Conservation (phyloP, 2,888 invertebrate genomes). For the Apocheima hispidaria region DNA sequence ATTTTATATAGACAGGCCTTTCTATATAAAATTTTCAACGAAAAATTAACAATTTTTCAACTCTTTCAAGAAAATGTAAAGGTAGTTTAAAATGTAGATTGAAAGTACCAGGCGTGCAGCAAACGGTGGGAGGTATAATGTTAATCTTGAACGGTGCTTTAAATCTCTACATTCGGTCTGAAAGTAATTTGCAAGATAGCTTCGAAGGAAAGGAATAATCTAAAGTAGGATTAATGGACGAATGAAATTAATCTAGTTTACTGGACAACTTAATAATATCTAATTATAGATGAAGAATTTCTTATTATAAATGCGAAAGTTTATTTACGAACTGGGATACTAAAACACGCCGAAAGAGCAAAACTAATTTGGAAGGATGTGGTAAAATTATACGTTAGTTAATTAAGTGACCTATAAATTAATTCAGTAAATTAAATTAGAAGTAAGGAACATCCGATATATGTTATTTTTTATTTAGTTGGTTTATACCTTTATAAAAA, state of each 20-base stretch:
- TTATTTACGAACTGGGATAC: background rate
- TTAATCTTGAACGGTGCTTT: conserved; percentile 21
- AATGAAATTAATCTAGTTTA: conserved; percentile 4
- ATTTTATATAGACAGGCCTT: too few species aligned
- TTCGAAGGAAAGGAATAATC: conserved; percentile 8
- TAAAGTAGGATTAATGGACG: conserved; percentile 4
- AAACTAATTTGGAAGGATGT: background rate
- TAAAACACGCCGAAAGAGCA: background rate
- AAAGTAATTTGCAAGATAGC: conserved; percentile 24
- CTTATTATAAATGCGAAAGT: background rate
- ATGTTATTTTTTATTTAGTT: too few species aligned
- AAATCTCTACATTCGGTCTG: conserved; percentile 14
- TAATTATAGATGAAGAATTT: background rate
- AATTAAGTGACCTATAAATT: too few species aligned
- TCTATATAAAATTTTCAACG: background rate
- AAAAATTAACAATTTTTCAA: background rate
- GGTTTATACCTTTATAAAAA: too few species aligned
- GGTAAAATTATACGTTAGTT: too few species aligned
- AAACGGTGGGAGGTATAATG: conserved; percentile 11
- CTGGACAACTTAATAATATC: conserved; percentile 11
- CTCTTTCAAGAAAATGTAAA: conserved; percentile 1
- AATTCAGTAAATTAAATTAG: too few species aligned
- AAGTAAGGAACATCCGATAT: too few species aligned
- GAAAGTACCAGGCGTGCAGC: conserved; percentile 25
- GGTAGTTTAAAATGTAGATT: conserved; percentile 26